phyloP scores from a whole-genome alignment of 2,888 invertebrate genomes.

The Nemotelus nigrinus region DNA sequence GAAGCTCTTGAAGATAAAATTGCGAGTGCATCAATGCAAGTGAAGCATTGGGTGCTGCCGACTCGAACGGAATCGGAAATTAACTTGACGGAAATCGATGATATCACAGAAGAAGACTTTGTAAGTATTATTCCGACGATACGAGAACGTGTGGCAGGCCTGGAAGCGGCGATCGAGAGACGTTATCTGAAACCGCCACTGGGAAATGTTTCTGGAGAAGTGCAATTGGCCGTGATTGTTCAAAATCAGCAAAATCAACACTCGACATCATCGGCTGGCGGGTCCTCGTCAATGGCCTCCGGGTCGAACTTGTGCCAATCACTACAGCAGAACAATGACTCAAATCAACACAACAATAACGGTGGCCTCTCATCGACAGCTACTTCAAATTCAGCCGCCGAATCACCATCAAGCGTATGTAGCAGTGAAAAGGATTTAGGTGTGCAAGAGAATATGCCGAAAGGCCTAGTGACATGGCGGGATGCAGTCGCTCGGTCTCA shows the following conservation, averaged over 20 bases:
- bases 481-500: conserved; percentile 85
- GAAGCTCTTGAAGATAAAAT: conserved; percentile 90
- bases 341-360: conserved; percentile 47
- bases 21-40: conserved; percentile 87
- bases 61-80: conserved; percentile 68
- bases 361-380: conserved; percentile 51
- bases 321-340: conserved; percentile 45
- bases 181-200: conserved; percentile 94
- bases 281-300: conserved; percentile 38
- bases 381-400: conserved; percentile 58
- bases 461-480: conserved; percentile 86
- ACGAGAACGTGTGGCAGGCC: conserved; percentile 77
- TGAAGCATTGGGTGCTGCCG: conserved; percentile 87
- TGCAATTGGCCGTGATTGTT: conserved; percentile 71
- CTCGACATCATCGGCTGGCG: not conserved
- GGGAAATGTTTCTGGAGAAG: conserved; percentile 73
- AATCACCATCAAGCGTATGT: conserved; percentile 62
- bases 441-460: conserved; percentile 61
- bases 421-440: conserved; percentile 63
- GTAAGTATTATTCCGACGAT: conserved; percentile 68
- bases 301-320: conserved; percentile 45
- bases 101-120: conserved; percentile 65
- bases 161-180: conserved; percentile 92
- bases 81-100: conserved; percentile 66
- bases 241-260: conserved; percentile 53